Evolutionary conservation across 2,888 invertebrate genomes (phyloP), one percentile per base, ranked within the genome.

Genomic region (Drosophila peninsularis): DNA sequence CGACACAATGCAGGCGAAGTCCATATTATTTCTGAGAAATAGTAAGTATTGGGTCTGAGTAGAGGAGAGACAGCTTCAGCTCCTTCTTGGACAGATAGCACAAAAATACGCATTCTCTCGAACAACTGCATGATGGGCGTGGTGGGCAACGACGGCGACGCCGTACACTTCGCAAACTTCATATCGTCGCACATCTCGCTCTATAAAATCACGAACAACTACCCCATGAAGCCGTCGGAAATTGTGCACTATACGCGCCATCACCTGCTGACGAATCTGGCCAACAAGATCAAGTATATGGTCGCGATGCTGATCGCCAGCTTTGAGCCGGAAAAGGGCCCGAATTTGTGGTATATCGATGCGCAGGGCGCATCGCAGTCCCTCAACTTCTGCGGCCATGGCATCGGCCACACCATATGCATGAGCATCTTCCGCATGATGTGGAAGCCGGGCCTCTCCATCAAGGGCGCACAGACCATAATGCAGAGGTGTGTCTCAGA

Each of bases 181-280:
- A 98, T 99, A 82, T 95, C 96, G 7, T 98, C 98, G 92, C 98
- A 99, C 91, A 96, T 99, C 77, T 97, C 98, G 85, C 93, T 99
- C 32, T 99, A 99, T 91, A 98, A 98, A 93, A 98, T 99, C 96
- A 94, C 97, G 79, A 98, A 99, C 92, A 97, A 97, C 3, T 99
- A 99, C 91, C 97, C 98, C 92, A 92, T 99, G 57, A 96, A 97
- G 4, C 97, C 98, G 0, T 94, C 94, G 75, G 96, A 98, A 21
- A 97, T 98, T 3, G 97, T 98, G 0, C 96, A 95, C 90, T 99
- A 97, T 90, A 98, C 98, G 6, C 94, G 99, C 57, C 94, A 95
- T 86, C 97, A 97, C 91, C 93, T 99, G 71, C 97, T 98, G 0
- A 97, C 98, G 89, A 96, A 96, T 89, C 93, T 98, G n/a, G 94